Conservation (phyloP, 2,113 vertebrate species). For the Charadrius vociferus region DNA sequence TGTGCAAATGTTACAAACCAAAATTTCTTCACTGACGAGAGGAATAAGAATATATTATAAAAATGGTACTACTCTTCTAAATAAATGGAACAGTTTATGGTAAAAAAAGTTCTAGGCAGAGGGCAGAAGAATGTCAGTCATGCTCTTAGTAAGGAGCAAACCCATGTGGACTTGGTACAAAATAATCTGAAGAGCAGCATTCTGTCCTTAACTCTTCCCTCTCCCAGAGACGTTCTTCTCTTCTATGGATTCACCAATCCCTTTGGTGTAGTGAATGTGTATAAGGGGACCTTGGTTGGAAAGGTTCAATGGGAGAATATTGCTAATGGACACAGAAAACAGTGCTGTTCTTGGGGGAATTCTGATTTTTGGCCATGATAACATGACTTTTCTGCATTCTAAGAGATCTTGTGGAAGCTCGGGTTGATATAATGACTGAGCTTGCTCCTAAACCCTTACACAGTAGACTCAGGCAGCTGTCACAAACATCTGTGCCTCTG, state of each 20-base stretch:
- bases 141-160: background rate
- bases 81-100: background rate
- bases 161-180: background rate
- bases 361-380: background rate
- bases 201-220: background rate
- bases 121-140: background rate
- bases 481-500: background rate
- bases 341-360: background rate
- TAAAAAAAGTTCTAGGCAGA: background rate
- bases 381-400: background rate
- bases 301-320: background rate
- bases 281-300: background rate
- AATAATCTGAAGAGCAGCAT: background rate
- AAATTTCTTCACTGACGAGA: background rate
- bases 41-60: background rate
- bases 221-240: background rate
- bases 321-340: background rate
- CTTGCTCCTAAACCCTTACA: background rate
- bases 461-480: background rate
- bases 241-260: background rate
- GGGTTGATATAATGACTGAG: accelerated
- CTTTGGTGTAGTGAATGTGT: background rate
- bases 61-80: background rate
- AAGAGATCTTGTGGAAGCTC: background rate
- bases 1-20: background rate